Conservation (phyloP, 2,797 vertebrate species). For the Lateolabrax maculatus region DNA sequence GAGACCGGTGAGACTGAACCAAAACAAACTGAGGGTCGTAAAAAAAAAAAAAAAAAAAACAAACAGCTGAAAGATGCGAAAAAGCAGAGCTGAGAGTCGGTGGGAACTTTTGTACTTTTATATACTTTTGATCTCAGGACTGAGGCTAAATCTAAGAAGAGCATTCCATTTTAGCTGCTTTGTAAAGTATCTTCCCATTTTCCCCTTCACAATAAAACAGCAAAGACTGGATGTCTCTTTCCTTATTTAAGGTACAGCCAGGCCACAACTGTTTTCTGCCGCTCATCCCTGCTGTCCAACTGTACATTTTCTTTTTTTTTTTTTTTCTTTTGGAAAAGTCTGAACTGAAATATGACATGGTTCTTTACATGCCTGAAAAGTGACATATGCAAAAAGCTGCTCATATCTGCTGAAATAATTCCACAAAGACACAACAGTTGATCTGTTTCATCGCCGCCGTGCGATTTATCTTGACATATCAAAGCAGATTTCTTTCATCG, state of each 20-base stretch:
- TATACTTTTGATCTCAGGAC: not conserved
- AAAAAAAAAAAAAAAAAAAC: no score
- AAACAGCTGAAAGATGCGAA: not conserved
- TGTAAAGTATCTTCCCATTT: not conserved
- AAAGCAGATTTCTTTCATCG: slow-evolving; percentile 48
- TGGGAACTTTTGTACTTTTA: no score
- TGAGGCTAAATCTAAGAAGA: not conserved
- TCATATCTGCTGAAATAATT: slow-evolving; percentile 36
- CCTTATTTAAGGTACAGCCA: not conserved
- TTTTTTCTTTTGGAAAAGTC: not conserved
- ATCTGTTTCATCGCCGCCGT: slow-evolving; percentile 37
- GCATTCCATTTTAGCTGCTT: not conserved
- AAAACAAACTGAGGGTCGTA: not conserved
- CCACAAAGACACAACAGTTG: slow-evolving; percentile 38
- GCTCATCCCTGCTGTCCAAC: not conserved
- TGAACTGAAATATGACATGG: slow-evolving; percentile 14
- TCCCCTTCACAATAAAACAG: not conserved
- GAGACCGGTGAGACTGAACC: no score
- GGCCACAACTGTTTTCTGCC: slow-evolving; percentile 3
- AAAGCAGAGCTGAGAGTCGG: no score
- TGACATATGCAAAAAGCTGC: slow-evolving; percentile 7
- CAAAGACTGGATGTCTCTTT: not conserved
- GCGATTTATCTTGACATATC: slow-evolving; percentile 50
- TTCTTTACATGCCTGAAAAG: slow-evolving; percentile 22
- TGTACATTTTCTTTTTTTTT: not conserved